A percentile compares a stretch with the other conserved stretches of the same genome.
These are phyloP conservation scores for Drosophila anceps DNA, from an alignment of 2,888 invertebrate genomes.

Conservation along the genomic window DNA sequence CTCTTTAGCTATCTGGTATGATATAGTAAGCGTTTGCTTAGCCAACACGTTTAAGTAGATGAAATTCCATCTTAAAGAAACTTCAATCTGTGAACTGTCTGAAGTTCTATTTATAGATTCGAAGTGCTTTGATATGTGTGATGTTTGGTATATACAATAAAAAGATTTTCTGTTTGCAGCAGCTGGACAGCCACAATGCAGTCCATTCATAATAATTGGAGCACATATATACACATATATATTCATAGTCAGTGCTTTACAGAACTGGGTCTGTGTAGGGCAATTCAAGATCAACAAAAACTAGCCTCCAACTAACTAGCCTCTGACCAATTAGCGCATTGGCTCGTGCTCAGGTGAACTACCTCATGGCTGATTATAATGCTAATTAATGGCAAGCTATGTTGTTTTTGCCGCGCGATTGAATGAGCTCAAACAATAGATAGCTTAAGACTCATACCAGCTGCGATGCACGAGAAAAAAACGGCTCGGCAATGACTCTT, in stretches of 20 bases:
- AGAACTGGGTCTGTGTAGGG: slow-evolving; percentile 59
- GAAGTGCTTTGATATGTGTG: background rate
- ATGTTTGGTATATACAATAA: background rate
- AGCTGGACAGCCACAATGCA: background rate
- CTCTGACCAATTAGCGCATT: slow-evolving; percentile 51
- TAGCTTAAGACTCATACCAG: slow-evolving; percentile 47
- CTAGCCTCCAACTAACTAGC: slow-evolving; percentile 34
- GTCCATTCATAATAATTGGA: slow-evolving; percentile 12
- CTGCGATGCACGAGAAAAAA: slow-evolving; percentile 21
- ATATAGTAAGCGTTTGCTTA: background rate
- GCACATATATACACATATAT: background rate
- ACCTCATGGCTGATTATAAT: slow-evolving; percentile 69
- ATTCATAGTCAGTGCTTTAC: background rate
- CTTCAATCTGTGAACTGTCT: background rate
- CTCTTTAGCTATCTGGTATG: background rate
- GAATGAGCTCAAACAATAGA: slow-evolving; percentile 14
- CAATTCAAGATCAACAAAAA: slow-evolving; percentile 58
- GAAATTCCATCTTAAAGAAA: background rate
- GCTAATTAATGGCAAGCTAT: slow-evolving; percentile 67
- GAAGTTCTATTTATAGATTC: slow-evolving; percentile 3
- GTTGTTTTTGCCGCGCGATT: slow-evolving; percentile 43
- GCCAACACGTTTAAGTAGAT: slow-evolving; percentile 7
- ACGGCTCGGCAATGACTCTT: slow-evolving; percentile 31
- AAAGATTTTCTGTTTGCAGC: background rate
- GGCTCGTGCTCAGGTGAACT: slow-evolving; percentile 77